Percentiles rank a stretch among this genome's conserved stretches.
These are phyloP conservation scores for Trogon melanurus DNA, from an alignment of 2,113 vertebrate species.

Conservation along the genomic window DNA sequence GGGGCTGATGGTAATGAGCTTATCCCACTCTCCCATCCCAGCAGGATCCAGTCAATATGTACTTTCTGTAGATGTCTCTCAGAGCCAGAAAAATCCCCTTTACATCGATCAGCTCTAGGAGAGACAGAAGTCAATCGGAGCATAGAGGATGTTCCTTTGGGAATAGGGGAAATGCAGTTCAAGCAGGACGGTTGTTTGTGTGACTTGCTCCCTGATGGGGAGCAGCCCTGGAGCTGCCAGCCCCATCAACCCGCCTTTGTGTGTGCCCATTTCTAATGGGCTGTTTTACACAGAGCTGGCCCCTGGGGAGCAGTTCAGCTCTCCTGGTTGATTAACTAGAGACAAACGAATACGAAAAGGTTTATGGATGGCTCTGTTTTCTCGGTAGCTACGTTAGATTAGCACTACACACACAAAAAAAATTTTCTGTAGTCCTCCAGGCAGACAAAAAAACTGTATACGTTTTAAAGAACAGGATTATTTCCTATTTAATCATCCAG, in stretches of 20 bases:
- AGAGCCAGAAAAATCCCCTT: slow-evolving; percentile 1
- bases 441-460: not conserved
- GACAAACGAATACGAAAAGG: not conserved
- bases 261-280: not conserved
- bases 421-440: not conserved
- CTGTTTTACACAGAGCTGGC: not conserved
- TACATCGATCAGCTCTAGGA: not conserved
- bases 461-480: not conserved
- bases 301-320: not conserved
- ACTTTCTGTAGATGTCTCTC: not conserved
- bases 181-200: not conserved
- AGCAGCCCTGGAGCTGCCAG: not conserved
- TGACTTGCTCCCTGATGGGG: not conserved
- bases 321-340: not conserved
- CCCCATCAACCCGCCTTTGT: not conserved
- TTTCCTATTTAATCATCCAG: not conserved
- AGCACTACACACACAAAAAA: not conserved
- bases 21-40: not conserved
- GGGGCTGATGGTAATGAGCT: not conserved
- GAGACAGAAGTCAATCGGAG: not conserved
- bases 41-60: not conserved
- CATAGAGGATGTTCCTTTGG: not conserved
- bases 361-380: not conserved
- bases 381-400: not conserved
- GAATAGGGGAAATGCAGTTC: not conserved